Percentiles rank a stretch among this genome's conserved stretches.
Evolutionary conservation across 2,113 vertebrate species (phyloP).

Genomic region (Cottus gobio): DNA sequence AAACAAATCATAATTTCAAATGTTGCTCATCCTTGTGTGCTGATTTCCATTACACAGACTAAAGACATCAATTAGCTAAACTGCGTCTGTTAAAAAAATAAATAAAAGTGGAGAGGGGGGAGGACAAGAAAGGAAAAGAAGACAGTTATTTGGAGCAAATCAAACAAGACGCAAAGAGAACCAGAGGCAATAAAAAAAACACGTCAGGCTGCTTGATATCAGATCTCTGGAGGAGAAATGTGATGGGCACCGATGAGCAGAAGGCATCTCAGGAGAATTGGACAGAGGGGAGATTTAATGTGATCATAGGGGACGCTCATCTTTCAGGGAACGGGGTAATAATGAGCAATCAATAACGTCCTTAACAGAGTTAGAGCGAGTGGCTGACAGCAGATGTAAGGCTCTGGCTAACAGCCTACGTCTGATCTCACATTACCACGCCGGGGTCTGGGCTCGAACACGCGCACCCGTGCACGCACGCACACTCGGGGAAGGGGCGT

Average conservation of each 20-base stretch:
- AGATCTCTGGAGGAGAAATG: conserved; percentile 78
- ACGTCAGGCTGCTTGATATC: conserved; percentile 77
- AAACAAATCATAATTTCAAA: conserved; percentile 72
- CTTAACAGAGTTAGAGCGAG: conserved; percentile 80
- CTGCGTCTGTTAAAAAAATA: conserved; percentile 17
- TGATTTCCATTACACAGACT: conserved; percentile 75
- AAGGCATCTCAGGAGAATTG: conserved; percentile 82
- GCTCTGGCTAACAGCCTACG: conserved; percentile 75
- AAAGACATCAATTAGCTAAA: conserved; percentile 75
- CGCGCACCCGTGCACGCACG: not conserved
- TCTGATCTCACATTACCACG: conserved; percentile 78
- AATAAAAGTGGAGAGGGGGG: not conserved
- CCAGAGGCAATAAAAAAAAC: conserved; percentile 62
- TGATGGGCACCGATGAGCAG: conserved; percentile 81
- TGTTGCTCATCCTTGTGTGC: conserved; percentile 55
- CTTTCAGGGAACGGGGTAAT: conserved; percentile 83
- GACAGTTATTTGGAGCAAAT: conserved; percentile 71
- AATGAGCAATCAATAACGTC: conserved; percentile 85
- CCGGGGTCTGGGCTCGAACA: conserved; percentile 51
- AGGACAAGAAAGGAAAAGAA: conserved; percentile 25
- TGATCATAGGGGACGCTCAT: conserved; percentile 86
- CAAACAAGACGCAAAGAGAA: conserved; percentile 66
- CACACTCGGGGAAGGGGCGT: not conserved
- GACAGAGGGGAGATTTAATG: conserved; percentile 84
- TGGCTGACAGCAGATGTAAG: conserved; percentile 80